Conservation (phyloP, 2,888 invertebrate species). For the Ischnus inquisitorius region DNA sequence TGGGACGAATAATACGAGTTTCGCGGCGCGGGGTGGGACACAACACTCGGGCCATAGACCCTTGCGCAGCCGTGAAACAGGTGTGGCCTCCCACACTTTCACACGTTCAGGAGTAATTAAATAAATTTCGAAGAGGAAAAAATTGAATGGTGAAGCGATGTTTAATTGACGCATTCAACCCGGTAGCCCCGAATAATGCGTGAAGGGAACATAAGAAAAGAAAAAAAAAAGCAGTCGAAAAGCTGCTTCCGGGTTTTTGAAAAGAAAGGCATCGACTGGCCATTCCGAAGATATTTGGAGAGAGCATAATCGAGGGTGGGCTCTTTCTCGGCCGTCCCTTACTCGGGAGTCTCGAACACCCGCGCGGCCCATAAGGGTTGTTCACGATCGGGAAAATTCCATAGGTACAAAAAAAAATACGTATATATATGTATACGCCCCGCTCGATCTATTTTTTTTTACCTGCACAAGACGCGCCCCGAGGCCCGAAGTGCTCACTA, state of each 20-base stretch:
- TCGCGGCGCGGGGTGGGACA: neutral
- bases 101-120: constrained; percentile 40
- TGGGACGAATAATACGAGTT: neutral
- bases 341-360: neutral
- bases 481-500: constrained; percentile 23
- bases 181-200: constrained; percentile 1
- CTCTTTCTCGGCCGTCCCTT: neutral
- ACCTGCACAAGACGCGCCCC: constrained; percentile 25
- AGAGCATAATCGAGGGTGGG: constrained; percentile 9
- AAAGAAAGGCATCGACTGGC: neutral
- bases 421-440: neutral
- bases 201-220: neutral
- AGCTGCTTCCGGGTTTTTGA: constrained; percentile 36
- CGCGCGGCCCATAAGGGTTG: constrained; percentile 4
- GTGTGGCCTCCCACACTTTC: constrained; percentile 39
- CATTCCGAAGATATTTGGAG: constrained; percentile 12
- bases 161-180: constrained; percentile 13
- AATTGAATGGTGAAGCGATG: neutral
- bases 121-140: constrained; percentile 16
- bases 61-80: constrained; percentile 10
- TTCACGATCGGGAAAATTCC: constrained; percentile 35
- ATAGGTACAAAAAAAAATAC: constrained; percentile 5
- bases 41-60: neutral
- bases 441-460: constrained; percentile 45
- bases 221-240: constrained; percentile 1